Base-by-base conservation (phyloP, 1,140 invertebrate species). In the Globodera ellingtonae region DNA sequence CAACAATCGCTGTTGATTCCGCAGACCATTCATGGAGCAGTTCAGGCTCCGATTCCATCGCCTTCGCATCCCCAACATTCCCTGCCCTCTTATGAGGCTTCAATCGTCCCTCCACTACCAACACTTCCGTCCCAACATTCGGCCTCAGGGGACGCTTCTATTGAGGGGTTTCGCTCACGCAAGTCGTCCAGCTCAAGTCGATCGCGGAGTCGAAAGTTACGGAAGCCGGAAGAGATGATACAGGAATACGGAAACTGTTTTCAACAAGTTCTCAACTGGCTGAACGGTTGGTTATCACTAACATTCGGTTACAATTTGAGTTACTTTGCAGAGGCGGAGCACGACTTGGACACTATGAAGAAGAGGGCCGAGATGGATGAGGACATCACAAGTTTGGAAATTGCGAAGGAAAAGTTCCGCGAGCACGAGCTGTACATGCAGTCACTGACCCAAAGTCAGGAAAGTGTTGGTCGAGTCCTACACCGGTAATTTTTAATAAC, bases 351-450 rank as follows among this genome's bases (percentile, higher is more conserved):
- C 69, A 50, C 35, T 21, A 81, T 81, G 79, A 50, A 65, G 52
- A 8, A 21, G 21, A 79, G 66, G 21, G 56, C 79, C 21, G 13
- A 80, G 21, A 74, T 59, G 70, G 83, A 81, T 52, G 78, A 88
- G 70, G 67, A 79, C 47, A 83, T 59, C 35, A 72, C 62, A 21
- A 77, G 85, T 13, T 59, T 89, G 52, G 83, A 80, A 44, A 81
- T 70, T 10, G 86, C 87, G 6, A 86, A 84, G 46, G 59, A 82
- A 21, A 82, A 89, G 74, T 88, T 88, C 72, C 77, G 80, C 66
- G 86, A 88, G 50, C 88, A 89, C 71, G 87, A 88, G 78, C 78
- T 77, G n/a, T 87, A 86, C 72, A 89, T 88, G 86, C 66, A 80
- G 18, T 85, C 80, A 24, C 66, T 88, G 56, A 89, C 88, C 7